Evolutionary conservation across 2,888 invertebrate species (phyloP), one percentile per base, ranked within the genome.

Genomic region (Achlya flavicornis): DNA sequence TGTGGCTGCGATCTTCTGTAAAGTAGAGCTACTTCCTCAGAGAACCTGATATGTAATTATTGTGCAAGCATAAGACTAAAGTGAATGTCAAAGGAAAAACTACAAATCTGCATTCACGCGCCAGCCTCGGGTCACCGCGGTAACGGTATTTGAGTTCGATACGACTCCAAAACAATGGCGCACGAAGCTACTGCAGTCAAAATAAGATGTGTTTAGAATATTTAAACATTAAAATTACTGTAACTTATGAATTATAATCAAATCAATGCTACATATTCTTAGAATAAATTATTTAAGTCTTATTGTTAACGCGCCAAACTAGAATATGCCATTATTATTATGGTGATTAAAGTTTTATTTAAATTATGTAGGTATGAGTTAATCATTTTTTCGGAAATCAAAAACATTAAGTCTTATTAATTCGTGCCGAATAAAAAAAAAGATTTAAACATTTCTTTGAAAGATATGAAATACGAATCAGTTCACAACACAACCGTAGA

Each of bases 91-190:
- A 61, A 63, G 63, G 62, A 70, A 63, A 66, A 57, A 63, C 68
- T 63, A 62, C 63, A 64, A 53, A 73, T 73, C 66, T 69, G 73
- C 73, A 75, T 75, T 72, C 74, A 66, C 53, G 61, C 19, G 58
- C 32, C 33, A 58, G 61, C 63, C 60, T 66, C 58, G 38, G 63
- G 66, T 67, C 66, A 62, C 62, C 63, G 12, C 61, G 38, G 62
- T 70, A 75, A 71, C 75, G 72, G 74, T 67, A 7, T 35, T 61
- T 61, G 10, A 16, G 38, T 53, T 46, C 48, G 57, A 41, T 60
- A 35, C 60, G 32, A 33, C 58, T 26, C 46, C 57, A 58, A 63
- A 62, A 67, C 57, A 53, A 60, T 43, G 46, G 58, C 16, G 35
- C 41, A 41, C 19, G 41, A 41, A 11, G 19, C 12, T 41, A 41